Percentiles rank a stretch among this genome's conserved stretches.
Conservation (phyloP, 2,888 invertebrate genomes). For the Chrysopilus asiliformis region DNA sequence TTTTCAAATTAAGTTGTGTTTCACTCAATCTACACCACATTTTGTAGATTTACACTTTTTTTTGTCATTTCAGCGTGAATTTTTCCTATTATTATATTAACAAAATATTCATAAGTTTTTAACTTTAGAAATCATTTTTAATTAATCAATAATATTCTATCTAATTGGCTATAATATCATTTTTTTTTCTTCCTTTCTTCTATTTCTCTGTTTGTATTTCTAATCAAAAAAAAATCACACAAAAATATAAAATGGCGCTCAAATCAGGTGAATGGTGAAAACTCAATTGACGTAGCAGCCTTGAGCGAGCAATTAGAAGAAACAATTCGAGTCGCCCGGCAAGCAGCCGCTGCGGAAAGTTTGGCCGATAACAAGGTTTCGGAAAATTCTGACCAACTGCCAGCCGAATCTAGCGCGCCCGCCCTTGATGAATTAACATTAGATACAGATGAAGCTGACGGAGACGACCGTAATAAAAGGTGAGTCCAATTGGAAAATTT, state of each 20-base stretch:
- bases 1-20: no score
- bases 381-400: conserved; percentile 32
- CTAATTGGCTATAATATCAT: conserved; percentile 13
- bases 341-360: conserved; percentile 31
- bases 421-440: conserved; percentile 56
- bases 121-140: background rate
- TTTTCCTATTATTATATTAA: background rate
- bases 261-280: conserved; percentile 19
- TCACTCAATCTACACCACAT: no score
- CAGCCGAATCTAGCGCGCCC: conserved; percentile 48
- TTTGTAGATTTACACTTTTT: no score
- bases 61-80: background rate
- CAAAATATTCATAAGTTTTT: background rate
- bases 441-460: conserved; percentile 54
- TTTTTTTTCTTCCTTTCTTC: conserved; percentile 29
- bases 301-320: conserved; percentile 35
- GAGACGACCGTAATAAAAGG: conserved; percentile 70
- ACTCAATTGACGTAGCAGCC: conserved; percentile 32
- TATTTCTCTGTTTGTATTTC: conserved; percentile 27
- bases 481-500: no score
- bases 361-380: conserved; percentile 19
- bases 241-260: conserved; percentile 1
- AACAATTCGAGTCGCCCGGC: conserved; percentile 36
- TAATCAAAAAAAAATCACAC: conserved; percentile 4
- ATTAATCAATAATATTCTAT: conserved; percentile 1